Evolutionary conservation across 2,888 invertebrate species (phyloP).

Genomic region (Macrosiphum euphorbiae): DNA sequence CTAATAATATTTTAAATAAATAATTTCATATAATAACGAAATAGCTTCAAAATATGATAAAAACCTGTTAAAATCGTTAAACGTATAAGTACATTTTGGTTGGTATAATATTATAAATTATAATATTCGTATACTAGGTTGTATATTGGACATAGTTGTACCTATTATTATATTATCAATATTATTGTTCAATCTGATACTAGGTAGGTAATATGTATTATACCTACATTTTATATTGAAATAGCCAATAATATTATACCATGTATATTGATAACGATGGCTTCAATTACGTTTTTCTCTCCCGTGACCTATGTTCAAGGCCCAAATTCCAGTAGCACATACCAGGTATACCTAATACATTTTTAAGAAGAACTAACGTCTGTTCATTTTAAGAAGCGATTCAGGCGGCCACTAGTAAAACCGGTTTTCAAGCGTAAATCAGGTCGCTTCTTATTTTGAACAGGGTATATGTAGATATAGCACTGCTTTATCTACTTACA

Average conservation of each 20-base stretch:
- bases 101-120: neutral
- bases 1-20: too few species aligned
- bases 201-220: neutral
- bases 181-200: neutral
- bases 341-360: neutral
- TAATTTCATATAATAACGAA: too few species aligned
- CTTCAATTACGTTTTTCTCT: neutral
- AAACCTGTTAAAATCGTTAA: neutral
- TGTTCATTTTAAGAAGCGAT: too few species aligned
- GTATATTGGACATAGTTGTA: neutral
- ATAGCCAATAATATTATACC: neutral
- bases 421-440: too few species aligned
- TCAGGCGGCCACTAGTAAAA: too few species aligned
- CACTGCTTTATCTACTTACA: neutral
- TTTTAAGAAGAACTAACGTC: too few species aligned
- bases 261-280: neutral
- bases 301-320: too few species aligned
- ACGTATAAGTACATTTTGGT: neutral
- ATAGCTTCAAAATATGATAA: neutral
- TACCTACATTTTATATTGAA: neutral
- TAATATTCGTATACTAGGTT: too few species aligned
- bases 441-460: too few species aligned
- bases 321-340: neutral
- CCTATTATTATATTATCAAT: neutral
- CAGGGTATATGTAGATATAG: neutral